phyloP scores from a whole-genome alignment of 2,113 vertebrate species.

The Cheirogaleus medius region DNA sequence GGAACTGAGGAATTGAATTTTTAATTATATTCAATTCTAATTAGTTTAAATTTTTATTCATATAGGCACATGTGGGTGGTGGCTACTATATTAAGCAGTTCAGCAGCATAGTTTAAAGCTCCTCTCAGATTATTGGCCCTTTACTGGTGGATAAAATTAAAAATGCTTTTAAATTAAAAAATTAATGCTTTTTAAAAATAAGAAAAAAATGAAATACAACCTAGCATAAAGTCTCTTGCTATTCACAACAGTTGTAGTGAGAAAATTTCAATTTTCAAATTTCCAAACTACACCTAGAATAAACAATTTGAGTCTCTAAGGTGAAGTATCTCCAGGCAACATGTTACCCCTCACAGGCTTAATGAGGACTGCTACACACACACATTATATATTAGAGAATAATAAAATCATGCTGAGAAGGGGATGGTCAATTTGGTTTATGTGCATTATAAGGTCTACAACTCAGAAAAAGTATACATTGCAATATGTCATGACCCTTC shows the following conservation, averaged over 20 bases:
- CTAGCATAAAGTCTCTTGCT: background rate
- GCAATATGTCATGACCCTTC: background rate
- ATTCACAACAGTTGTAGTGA: background rate
- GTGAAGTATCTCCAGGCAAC: background rate
- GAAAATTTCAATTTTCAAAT: background rate
- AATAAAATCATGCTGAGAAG: background rate
- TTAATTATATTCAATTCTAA: background rate
- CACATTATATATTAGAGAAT: background rate
- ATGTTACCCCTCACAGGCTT: background rate
- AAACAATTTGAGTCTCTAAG: background rate
- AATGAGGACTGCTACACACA: background rate
- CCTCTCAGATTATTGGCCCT: no score
- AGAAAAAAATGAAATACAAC: background rate
- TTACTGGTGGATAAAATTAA: no score
- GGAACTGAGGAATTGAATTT: background rate
- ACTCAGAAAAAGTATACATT: background rate
- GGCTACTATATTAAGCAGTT: background rate
- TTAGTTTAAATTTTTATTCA: slow-evolving; percentile 10
- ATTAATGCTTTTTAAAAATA: background rate
- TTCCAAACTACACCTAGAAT: background rate
- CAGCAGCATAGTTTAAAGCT: background rate
- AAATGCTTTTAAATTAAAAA: background rate
- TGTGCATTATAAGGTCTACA: background rate
- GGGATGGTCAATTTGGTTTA: background rate
- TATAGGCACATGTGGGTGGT: background rate